Percentiles rank a stretch among this genome's conserved stretches.
phyloP scores from a whole-genome alignment of 2,113 vertebrate genomes.

The Aspidoscelis tigris region DNA sequence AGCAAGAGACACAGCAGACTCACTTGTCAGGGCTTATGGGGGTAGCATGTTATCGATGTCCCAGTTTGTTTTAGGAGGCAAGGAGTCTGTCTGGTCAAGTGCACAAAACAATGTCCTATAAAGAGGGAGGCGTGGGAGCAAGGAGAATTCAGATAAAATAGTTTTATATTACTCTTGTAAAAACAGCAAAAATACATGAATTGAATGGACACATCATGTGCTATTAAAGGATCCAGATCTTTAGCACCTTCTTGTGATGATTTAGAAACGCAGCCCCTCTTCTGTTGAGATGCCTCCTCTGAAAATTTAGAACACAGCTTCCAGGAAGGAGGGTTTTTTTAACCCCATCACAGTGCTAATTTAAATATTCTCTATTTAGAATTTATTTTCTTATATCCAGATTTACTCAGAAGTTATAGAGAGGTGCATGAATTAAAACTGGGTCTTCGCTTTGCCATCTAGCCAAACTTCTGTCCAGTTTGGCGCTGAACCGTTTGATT shows the following conservation, averaged over 20 bases:
- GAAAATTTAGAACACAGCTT: not conserved
- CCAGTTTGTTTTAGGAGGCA: too few relatives aligned
- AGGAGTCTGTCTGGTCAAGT: not conserved
- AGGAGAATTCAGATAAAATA: not conserved
- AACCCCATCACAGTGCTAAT: not conserved
- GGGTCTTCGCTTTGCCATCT: too few relatives aligned
- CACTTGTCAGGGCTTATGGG: not conserved
- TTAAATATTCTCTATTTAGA: not conserved
- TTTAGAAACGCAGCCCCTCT: not conserved
- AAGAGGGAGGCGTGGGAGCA: not conserved
- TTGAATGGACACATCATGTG: constrained; percentile 22
- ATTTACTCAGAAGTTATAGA: not conserved
- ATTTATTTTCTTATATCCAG: too few relatives aligned
- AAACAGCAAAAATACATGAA: constrained; percentile 20
- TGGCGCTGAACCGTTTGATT: too few relatives aligned
- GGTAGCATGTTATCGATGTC: not conserved
- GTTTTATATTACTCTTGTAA: not conserved
- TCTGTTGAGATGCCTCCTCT: not conserved
- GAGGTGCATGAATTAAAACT: too few relatives aligned
- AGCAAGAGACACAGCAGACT: not conserved
- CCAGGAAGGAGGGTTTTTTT: not conserved
- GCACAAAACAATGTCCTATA: not conserved
- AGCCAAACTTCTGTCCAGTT: too few relatives aligned
- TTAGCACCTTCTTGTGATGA: not conserved
- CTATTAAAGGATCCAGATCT: not conserved